Conservation (phyloP, 2,113 vertebrate genomes). For the Polypterus bichir region DNA sequence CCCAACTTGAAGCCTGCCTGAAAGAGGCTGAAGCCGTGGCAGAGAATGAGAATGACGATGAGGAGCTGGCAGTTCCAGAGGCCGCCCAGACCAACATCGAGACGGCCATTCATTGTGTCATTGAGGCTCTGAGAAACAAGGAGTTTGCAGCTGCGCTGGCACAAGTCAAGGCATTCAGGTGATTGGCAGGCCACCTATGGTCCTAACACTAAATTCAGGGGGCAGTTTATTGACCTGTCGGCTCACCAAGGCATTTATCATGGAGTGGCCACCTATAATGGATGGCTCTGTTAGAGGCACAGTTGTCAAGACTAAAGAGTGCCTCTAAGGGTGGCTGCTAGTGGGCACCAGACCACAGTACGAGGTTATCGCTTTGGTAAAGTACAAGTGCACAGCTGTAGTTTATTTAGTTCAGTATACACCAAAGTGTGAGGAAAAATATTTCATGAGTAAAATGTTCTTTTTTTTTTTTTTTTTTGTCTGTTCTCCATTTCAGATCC, state of each 20-base stretch:
- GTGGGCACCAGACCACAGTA: neutral
- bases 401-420: neutral
- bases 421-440: neutral
- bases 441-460: neutral
- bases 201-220: no score
- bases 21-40: slow-evolving; percentile 71
- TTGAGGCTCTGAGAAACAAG: slow-evolving; percentile 74
- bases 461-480: slow-evolving; percentile 7
- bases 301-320: no score
- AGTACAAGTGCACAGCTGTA: neutral
- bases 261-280: no score
- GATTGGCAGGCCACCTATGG: slow-evolving; percentile 10
- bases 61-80: slow-evolving; percentile 66
- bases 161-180: slow-evolving; percentile 92
- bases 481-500: slow-evolving; percentile 49
- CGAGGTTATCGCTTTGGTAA: neutral
- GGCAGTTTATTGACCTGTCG: no score
- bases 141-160: slow-evolving; percentile 76
- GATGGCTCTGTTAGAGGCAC: no score
- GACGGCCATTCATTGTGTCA: slow-evolving; percentile 84
- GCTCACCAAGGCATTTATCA: no score
- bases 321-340: no score
- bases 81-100: slow-evolving; percentile 76
- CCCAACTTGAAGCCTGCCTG: slow-evolving; percentile 71
- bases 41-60: slow-evolving; percentile 44